A percentile compares a stretch with the other conserved stretches of the same genome.
Conservation (phyloP, 2,888 invertebrate species). For the Cynaeus angustus region DNA sequence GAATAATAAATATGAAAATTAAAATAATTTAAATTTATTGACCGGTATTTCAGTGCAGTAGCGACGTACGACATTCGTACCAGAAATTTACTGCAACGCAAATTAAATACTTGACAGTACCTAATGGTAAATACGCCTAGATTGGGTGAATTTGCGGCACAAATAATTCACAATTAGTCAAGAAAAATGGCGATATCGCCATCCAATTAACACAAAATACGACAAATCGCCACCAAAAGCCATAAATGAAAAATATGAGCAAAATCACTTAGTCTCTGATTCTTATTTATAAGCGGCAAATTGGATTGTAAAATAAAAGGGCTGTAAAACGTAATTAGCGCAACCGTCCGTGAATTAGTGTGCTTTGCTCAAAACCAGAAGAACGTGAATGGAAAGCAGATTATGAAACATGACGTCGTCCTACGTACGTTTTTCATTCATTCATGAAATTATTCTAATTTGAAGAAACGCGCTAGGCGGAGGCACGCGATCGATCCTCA, state of each 20-base stretch:
- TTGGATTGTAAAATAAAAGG: slow-evolving; percentile 40
- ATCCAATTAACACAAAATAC: slow-evolving; percentile 55
- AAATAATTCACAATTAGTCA: slow-evolving; percentile 63
- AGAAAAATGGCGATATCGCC: slow-evolving; percentile 54
- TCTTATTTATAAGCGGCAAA: slow-evolving; percentile 35
- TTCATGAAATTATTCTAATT: slow-evolving; percentile 68
- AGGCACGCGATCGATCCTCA: slow-evolving; percentile 66
- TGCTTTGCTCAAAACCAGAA: slow-evolving; percentile 17
- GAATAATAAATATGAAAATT: slow-evolving; percentile 65
- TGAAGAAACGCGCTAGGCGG: slow-evolving; percentile 59
- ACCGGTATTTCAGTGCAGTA: slow-evolving; percentile 63
- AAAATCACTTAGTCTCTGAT: slow-evolving; percentile 42
- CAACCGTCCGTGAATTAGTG: slow-evolving; percentile 23
- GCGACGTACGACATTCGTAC: slow-evolving; percentile 63
- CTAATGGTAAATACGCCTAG: slow-evolving; percentile 53
- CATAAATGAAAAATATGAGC: slow-evolving; percentile 41
- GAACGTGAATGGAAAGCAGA: slow-evolving; percentile 42
- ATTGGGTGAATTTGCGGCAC: slow-evolving; percentile 55
- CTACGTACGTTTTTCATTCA: slow-evolving; percentile 61
- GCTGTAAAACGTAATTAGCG: slow-evolving; percentile 30
- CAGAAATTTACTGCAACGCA: slow-evolving; percentile 65
- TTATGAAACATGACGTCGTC: slow-evolving; percentile 56
- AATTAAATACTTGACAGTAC: slow-evolving; percentile 55
- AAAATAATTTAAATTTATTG: slow-evolving; percentile 66
- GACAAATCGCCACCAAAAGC: slow-evolving; percentile 40